Conservation (phyloP, 2,888 invertebrate genomes). For the Synanthedon tipuliformis region DNA sequence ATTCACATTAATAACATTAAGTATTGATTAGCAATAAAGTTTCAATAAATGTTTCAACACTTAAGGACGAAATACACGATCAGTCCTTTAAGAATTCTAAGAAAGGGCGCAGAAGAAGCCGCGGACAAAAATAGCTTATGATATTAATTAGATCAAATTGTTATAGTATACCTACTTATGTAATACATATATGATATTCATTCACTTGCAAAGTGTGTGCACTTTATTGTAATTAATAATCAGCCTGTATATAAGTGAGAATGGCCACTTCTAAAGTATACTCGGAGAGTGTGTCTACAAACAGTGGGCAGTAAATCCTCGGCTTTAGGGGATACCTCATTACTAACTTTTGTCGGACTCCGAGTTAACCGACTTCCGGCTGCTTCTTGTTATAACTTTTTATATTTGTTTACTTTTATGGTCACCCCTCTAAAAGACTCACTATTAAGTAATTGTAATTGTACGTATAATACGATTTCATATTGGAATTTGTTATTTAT, state of each 20-base stretch:
- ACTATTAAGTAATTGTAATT: background rate
- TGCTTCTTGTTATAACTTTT: conserved; percentile 43
- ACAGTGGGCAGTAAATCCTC: conserved; percentile 35
- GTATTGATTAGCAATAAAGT: too few relatives aligned
- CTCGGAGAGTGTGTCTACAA: conserved; percentile 29
- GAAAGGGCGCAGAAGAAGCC: too few relatives aligned
- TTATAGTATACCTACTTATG: too few relatives aligned
- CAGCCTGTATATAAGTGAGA: conserved; percentile 2
- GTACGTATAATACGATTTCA: background rate
- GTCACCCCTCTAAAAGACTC: background rate
- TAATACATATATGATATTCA: too few relatives aligned
- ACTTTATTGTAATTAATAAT: background rate
- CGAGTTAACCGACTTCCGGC: conserved; percentile 15
- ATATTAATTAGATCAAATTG: too few relatives aligned
- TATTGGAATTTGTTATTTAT: too few relatives aligned
- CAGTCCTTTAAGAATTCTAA: too few relatives aligned
- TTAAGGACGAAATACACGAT: too few relatives aligned
- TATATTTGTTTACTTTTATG: conserved; percentile 6
- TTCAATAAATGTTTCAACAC: too few relatives aligned
- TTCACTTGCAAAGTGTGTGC: too few relatives aligned
- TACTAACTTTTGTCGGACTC: conserved; percentile 40
- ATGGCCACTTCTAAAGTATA: conserved; percentile 1
- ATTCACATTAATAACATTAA: too few relatives aligned
- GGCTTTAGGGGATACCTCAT: conserved; percentile 48
- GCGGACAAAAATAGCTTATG: too few relatives aligned